phyloP scores from a whole-genome alignment of 2,113 vertebrate genomes.

The Atractosteus spatula region DNA sequence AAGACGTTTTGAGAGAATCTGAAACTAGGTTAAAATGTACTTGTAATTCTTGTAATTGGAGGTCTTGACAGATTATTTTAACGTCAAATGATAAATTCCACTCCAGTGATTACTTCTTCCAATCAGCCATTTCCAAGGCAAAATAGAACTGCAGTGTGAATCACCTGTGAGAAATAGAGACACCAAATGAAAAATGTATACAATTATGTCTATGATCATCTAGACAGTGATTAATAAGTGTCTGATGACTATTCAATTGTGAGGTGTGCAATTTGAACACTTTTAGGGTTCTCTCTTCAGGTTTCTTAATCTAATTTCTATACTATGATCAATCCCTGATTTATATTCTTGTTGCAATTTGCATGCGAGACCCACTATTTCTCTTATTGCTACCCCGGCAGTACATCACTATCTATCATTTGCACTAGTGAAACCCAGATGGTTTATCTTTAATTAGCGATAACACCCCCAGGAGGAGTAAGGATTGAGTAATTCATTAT shows the following conservation, averaged over 20 bases:
- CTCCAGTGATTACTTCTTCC: not conserved
- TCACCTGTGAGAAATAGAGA: not conserved
- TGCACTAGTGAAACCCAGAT: conserved; percentile 27
- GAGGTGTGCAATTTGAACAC: conserved; percentile 16
- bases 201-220: conserved; percentile 23
- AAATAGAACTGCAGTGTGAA: not conserved
- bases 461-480: conserved; percentile 28
- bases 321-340: conserved; percentile 17
- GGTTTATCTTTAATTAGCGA: conserved; percentile 30
- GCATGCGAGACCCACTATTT: conserved; percentile 4
- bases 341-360: conserved; percentile 22
- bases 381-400: conserved; percentile 16
- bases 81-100: not conserved
- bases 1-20: too few species aligned
- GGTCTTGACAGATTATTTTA: not conserved
- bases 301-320: conserved; percentile 17
- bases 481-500: conserved; percentile 24
- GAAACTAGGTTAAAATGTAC: too few species aligned
- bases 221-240: conserved; percentile 21
- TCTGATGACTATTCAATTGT: conserved; percentile 14
- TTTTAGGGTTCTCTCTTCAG: conserved; percentile 8
- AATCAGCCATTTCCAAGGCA: conserved; percentile 1
- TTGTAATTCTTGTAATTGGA: too few species aligned
- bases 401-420: conserved; percentile 24
- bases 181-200: conserved; percentile 20